Conservation (phyloP, 2,888 invertebrate species). For the Graphium colonna region DNA sequence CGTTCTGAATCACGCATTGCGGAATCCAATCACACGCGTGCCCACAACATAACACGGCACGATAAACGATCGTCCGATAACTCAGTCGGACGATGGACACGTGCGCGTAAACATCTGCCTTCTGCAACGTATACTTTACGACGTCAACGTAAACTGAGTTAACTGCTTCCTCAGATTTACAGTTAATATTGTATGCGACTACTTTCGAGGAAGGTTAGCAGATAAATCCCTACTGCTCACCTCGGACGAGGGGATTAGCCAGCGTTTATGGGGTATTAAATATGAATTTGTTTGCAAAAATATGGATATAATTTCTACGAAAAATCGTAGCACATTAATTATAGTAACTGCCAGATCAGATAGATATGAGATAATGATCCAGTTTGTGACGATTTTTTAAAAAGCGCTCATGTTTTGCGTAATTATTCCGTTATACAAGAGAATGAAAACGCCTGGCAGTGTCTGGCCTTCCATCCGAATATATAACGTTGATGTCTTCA, state of each 20-base stretch:
- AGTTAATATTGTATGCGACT: too few relatives aligned
- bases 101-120: constrained; percentile 41
- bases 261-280: neutral
- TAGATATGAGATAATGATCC: too few relatives aligned
- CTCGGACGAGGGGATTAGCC: neutral
- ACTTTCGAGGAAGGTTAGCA: neutral
- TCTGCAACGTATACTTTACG: constrained; percentile 45
- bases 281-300: neutral
- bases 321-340: neutral
- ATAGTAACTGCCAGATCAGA: too few relatives aligned
- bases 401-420: too few relatives aligned
- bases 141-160: constrained; percentile 27
- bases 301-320: too few relatives aligned
- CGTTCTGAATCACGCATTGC: neutral
- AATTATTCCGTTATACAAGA: too few relatives aligned
- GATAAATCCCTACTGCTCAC: neutral
- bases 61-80: constrained; percentile 36
- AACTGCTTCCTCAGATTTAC: too few relatives aligned
- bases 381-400: too few relatives aligned
- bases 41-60: constrained; percentile 26
- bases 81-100: constrained; percentile 33
- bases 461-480: too few relatives aligned
- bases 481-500: too few relatives aligned
- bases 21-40: constrained; percentile 22
- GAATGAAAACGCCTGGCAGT: too few relatives aligned